phyloP scores from a whole-genome alignment of 2,888 invertebrate genomes.

The Drosophila melanosoma region DNA sequence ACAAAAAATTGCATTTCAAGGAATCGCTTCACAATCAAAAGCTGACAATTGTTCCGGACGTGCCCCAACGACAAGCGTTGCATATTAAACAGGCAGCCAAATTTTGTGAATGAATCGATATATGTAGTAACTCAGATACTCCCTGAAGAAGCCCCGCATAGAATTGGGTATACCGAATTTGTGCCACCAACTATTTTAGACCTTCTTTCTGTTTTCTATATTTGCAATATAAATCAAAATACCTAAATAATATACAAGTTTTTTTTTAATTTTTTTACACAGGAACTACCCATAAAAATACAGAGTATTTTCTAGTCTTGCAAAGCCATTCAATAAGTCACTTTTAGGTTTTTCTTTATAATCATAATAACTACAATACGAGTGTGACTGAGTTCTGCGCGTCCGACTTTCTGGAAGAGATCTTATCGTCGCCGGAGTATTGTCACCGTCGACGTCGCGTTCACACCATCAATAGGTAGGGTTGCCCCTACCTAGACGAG shows the following conservation, averaged over 20 bases:
- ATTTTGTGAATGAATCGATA: constrained; percentile 39
- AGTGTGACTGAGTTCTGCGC: not conserved
- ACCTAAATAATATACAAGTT: not conserved
- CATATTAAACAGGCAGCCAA: constrained; percentile 15
- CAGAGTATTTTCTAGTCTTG: not conserved
- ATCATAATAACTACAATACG: constrained; percentile 16
- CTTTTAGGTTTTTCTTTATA: constrained; percentile 5
- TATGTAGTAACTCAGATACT: not conserved
- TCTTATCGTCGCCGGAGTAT: constrained; percentile 48
- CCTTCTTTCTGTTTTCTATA: not conserved
- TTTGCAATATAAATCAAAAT: not conserved
- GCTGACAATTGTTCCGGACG: constrained; percentile 9
- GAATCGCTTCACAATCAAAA: constrained; percentile 15
- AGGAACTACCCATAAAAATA: not conserved
- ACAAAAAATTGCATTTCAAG: constrained; percentile 31
- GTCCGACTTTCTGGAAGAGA: constrained; percentile 30
- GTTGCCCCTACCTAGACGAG: constrained; percentile 42
- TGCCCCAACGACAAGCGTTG: constrained; percentile 7
- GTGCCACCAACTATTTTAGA: not conserved
- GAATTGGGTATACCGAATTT: constrained; percentile 1
- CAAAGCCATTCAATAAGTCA: not conserved
- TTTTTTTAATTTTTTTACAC: not conserved
- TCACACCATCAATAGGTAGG: constrained; percentile 59
- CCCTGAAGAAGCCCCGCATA: not conserved
- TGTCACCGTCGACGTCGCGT: constrained; percentile 51